Evolutionary conservation across 2,797 vertebrate species (phyloP).

Genomic region (Sebastes iracundus): DNA sequence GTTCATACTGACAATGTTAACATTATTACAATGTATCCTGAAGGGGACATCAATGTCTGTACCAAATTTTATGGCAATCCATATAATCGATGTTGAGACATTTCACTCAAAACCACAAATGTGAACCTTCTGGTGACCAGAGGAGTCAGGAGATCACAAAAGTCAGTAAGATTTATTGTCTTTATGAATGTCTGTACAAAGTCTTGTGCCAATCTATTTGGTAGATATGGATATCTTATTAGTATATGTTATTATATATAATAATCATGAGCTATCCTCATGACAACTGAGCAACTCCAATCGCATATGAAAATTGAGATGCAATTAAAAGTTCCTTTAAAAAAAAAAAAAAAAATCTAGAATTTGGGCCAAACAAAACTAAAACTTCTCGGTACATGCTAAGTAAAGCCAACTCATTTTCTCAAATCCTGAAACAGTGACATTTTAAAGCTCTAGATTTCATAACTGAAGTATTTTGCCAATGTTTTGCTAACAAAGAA

Average conservation of each 20-base stretch:
- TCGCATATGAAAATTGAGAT: neutral
- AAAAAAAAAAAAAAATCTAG: neutral
- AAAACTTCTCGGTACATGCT: no score
- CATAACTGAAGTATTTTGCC: neutral
- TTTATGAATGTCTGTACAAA: neutral
- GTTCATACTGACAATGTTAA: no score
- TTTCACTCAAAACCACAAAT: no score
- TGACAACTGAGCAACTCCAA: neutral
- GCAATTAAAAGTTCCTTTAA: neutral
- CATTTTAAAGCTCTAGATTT: rapidly evolving
- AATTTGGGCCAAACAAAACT: neutral
- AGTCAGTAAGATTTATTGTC: neutral
- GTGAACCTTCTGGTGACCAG: no score
- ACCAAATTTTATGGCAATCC: neutral
- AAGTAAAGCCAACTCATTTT: neutral
- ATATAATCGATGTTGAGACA: neutral
- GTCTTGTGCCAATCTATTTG: neutral
- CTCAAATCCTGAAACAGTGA: neutral
- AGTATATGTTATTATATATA: neutral
- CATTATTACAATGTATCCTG: no score
- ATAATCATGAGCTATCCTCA: neutral
- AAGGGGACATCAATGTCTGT: no score
- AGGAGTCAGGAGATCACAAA: neutral
- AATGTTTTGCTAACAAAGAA: neutral
- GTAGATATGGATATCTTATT: neutral